Base-by-base conservation (phyloP, 2,797 vertebrate species). In the Austrolebias charrua region DNA sequence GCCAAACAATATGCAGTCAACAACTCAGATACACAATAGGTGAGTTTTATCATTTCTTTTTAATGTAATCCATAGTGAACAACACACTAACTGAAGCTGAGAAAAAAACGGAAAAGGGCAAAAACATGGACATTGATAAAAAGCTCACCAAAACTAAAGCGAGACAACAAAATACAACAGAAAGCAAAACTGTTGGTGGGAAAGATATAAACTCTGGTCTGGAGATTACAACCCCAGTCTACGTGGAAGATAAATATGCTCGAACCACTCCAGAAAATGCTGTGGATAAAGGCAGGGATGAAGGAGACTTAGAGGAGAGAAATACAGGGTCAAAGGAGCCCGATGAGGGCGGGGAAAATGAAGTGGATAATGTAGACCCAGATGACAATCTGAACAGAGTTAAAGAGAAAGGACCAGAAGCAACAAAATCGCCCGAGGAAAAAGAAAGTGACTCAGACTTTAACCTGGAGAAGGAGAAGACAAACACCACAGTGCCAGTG, bases 31-130 rank as follows among this genome's bases (percentile, higher is more conserved):
- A 40, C 12, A 4, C 3, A 40, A 40, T 40, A 40, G 12, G 11
- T 40, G 12, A 40, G 12, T 1, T 45, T 20, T 50, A 53, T 62
- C 11, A 15, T 63, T 9, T 64, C 60, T 65, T 51, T 51, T 52
- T 31, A 43, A 12, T 56, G 73, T 20, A 55, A 6, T 75, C 75
- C 69, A 20, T 88, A 94, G 92, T 92, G 47, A 88, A 90, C 65
- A 90, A 91, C 53, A 88, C 89, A 6, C 84, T 92, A 24, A 76
- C 73, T 43, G 78, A 86, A 64, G 74, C 82, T 60, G 90, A 87
- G 60, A 88, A 85, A 62, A 82, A 86, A 51, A 55, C 19, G 4
- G 82, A 57, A 67, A 78, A 72, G 19, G 53, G 38, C 12, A 75
- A 80, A 47, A 78, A 78, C 42, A 68, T 14, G 48, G 71, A 84